Percentiles rank a stretch among this genome's conserved stretches.
These are phyloP conservation scores for Sigmodon hispidus DNA, from an alignment of 2,113 vertebrate genomes.

Conservation along the genomic window DNA sequence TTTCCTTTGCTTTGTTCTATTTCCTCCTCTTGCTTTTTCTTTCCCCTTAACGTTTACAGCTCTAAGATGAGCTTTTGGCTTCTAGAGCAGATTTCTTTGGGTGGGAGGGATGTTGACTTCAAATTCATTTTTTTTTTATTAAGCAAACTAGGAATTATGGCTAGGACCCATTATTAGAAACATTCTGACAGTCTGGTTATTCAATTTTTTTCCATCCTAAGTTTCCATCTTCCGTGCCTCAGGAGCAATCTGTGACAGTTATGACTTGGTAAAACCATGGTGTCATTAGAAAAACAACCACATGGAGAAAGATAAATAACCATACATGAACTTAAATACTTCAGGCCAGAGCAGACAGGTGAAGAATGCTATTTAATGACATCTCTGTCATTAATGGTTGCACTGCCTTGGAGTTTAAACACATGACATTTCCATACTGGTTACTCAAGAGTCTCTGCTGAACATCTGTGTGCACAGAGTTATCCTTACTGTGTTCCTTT, in stretches of 20 bases:
- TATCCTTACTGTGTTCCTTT: constrained; percentile 80
- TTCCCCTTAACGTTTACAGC: neutral
- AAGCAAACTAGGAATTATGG: neutral
- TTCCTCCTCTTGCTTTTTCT: neutral
- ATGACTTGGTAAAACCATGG: constrained; percentile 30
- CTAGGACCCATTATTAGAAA: neutral
- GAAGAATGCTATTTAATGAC: constrained; percentile 38
- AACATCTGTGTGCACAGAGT: constrained; percentile 85
- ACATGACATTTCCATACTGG: constrained; percentile 67
- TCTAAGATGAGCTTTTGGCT: neutral
- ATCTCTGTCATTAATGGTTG: constrained; percentile 39
- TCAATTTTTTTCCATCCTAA: neutral
- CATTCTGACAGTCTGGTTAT: neutral
- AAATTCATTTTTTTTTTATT: constrained; percentile 43
- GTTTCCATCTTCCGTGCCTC: neutral
- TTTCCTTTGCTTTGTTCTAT: constrained; percentile 69
- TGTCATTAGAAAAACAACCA: constrained; percentile 52
- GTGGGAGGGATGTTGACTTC: neutral
- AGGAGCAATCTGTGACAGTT: neutral
- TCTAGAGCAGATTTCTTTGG: constrained; percentile 39
- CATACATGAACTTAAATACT: neutral
- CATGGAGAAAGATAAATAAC: constrained; percentile 45
- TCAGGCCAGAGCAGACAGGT: constrained; percentile 35
- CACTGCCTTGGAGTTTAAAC: constrained; percentile 25
- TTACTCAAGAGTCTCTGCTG: constrained; percentile 78